Percentiles rank a stretch among this genome's conserved stretches.
Evolutionary conservation across 2,797 vertebrate species (phyloP).

Genomic region (Pseudocheirus occidentalis): DNA sequence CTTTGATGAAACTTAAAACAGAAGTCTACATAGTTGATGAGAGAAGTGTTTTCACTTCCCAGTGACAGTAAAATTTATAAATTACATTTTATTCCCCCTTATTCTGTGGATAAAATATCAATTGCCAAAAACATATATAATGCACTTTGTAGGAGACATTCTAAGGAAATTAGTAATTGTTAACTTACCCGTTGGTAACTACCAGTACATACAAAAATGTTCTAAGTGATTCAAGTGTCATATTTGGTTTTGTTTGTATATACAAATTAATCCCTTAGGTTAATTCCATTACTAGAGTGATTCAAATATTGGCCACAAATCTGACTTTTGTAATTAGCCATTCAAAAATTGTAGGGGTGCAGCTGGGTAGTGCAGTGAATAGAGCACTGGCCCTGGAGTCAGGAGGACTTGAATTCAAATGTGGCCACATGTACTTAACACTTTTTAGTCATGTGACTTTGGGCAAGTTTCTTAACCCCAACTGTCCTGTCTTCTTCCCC

Average conservation of each 20-base stretch:
- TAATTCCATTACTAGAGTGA: not conserved
- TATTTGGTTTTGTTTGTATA: not conserved
- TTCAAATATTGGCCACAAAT: not conserved
- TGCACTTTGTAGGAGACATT: not conserved
- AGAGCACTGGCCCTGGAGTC: no score
- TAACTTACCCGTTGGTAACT: not conserved
- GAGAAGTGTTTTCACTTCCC: not conserved
- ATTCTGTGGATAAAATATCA: not conserved
- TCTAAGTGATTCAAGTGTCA: not conserved
- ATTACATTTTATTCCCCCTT: not conserved
- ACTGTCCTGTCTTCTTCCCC: no score
- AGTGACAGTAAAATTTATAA: not conserved
- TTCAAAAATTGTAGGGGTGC: not conserved
- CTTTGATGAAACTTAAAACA: not conserved
- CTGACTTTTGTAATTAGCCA: not conserved
- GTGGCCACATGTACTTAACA: no score
- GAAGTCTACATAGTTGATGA: not conserved
- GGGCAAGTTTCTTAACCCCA: no score
- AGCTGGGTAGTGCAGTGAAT: no score
- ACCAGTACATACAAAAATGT: not conserved
- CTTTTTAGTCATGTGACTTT: no score
- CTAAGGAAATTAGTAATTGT: not conserved
- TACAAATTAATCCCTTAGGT: not conserved
- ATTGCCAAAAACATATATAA: no score
- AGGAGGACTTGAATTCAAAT: no score